Conservation (phyloP, 1,140 invertebrate species). For the Melitaea cinxia region DNA sequence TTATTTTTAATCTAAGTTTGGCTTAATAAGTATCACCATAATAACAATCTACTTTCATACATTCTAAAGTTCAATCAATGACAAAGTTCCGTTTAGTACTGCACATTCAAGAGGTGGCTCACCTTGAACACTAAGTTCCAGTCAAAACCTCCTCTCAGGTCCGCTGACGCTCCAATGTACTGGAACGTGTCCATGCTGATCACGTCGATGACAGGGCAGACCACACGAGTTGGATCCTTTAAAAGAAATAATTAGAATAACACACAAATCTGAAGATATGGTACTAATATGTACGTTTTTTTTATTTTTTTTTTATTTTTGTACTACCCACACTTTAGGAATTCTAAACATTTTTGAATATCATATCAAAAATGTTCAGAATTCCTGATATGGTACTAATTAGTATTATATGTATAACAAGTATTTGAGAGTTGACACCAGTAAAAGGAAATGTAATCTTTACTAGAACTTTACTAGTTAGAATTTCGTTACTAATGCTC, state of each 20-base stretch:
- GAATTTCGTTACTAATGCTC: too few relatives aligned
- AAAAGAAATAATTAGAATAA: constrained; percentile 10
- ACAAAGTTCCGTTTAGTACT: neutral
- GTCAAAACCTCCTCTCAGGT: constrained; percentile 96
- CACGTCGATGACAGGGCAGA: constrained; percentile 98
- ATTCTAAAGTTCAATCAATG: constrained; percentile 12
- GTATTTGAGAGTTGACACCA: too few relatives aligned
- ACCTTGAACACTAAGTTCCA: constrained; percentile 95
- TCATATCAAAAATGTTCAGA: too few relatives aligned
- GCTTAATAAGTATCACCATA: neutral
- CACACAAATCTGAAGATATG: too few relatives aligned
- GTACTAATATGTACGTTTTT: too few relatives aligned
- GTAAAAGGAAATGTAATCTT: too few relatives aligned
- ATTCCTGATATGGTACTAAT: too few relatives aligned
- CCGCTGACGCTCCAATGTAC: constrained; percentile 96
- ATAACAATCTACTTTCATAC: neutral
- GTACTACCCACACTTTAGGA: too few relatives aligned
- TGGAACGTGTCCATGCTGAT: constrained; percentile 99
- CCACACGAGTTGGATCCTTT: constrained; percentile 93
- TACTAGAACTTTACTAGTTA: too few relatives aligned
- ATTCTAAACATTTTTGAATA: too few relatives aligned
- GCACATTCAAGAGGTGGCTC: constrained; percentile 37
- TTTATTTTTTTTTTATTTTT: too few relatives aligned
- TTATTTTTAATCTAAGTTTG: neutral
- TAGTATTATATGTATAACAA: too few relatives aligned